Base-by-base conservation (phyloP, 2,888 invertebrate genomes). In the Apodemia mormo region DNA sequence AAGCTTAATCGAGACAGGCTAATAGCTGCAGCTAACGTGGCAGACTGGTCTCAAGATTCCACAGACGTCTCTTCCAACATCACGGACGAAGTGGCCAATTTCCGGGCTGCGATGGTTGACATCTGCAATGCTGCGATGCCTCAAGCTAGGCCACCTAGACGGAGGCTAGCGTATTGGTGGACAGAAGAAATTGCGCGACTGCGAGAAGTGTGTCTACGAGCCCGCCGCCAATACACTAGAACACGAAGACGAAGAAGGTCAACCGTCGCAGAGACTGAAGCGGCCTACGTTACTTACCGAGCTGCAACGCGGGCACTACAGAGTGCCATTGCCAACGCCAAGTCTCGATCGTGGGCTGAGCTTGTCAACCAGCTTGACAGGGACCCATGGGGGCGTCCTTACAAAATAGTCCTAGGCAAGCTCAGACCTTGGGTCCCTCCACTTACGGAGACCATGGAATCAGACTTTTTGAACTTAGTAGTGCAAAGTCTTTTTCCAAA, bases 61-160 rank as follows among this genome's bases (percentile, higher is more conserved):
- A 12, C 29, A 5, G 45, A 30, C 14, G 14, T 8, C 1, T 30
- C 52, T 3, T 0, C 14, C 9, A 68, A 69, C n/a, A 67, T 72
- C 1, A 72, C 69, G 43, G 43, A 12, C 12, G 69, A 72, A 30
- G 70, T 68, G 30, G 29, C 33, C 12, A 65, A 69, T 67, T 70
- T 73, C 9, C 40, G 58, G 61, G 54, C 45, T 0, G 54, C 33
- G 1, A 72, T 74, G 73, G 66, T 10, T 9, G 43, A 45, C 10
- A 12, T 75, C 5, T 75, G 75, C 49, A 70, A 75, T 30, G 52
- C 56, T 0, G 67, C 73, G 4, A 73, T 75, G 73, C 72, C 73
- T 4, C 43, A 71, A 14, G 54, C 49, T 6, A 29, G 8, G 33
- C 33, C 2, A 33, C 2, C 33, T 3, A 33, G 33, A 33, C 45